These are phyloP conservation scores for Capreolus pygargus DNA, from an alignment of 2,113 vertebrate genomes.

Conservation along the genomic window DNA sequence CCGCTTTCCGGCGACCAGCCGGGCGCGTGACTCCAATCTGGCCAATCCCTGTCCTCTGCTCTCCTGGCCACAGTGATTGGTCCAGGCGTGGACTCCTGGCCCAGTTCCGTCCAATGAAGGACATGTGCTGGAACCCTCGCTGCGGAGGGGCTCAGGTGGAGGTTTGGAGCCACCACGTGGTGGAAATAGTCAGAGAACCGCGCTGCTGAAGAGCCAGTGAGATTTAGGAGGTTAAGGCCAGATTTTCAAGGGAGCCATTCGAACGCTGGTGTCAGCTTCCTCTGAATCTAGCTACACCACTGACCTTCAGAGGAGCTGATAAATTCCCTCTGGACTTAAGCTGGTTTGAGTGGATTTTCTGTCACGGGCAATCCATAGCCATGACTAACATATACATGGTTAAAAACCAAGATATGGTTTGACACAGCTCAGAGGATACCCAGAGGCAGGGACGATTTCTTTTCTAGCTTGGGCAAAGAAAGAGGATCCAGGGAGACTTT, in stretches of 20 bases:
- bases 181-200: background rate
- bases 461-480: background rate
- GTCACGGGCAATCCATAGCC: background rate
- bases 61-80: background rate
- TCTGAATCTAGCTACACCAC: background rate
- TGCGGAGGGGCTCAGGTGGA: background rate
- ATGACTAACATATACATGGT: background rate
- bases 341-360: background rate
- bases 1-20: background rate
- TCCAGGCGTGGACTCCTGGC: background rate
- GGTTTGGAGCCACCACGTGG: background rate
- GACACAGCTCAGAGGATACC: too few relatives aligned
- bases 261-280: background rate
- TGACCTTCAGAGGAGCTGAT: background rate
- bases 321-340: too few relatives aligned
- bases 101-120: background rate
- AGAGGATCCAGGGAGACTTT: background rate
- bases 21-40: background rate
- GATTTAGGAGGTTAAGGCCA: background rate
- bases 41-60: background rate
- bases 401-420: fast-evolving
- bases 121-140: background rate
- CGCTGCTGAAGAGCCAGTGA: fast-evolving
- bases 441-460: background rate
- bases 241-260: background rate